Conservation (phyloP, 2,888 invertebrate genomes). For the Leptinotarsa peninsularis region DNA sequence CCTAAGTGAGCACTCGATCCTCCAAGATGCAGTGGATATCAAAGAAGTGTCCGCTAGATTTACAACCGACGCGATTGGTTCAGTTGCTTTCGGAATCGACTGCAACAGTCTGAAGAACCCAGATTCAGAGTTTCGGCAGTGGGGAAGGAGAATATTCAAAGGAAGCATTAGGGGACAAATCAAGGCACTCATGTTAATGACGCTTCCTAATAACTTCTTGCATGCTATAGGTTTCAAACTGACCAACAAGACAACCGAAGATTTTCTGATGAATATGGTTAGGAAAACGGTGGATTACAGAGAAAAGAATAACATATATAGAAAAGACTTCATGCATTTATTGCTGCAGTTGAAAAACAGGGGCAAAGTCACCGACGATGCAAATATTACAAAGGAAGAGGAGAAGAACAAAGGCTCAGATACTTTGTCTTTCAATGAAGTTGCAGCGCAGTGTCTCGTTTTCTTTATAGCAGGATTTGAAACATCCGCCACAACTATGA, state of each 20-base stretch:
- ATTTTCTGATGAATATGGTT: slow-evolving; percentile 66
- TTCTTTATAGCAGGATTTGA: slow-evolving; percentile 52
- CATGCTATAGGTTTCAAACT: slow-evolving; percentile 9
- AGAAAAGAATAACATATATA: slow-evolving; percentile 64
- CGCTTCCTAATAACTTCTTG: no score
- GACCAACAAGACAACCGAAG: slow-evolving; percentile 40
- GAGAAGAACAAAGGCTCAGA: background rate
- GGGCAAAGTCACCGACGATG: slow-evolving; percentile 58
- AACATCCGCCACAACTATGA: slow-evolving; percentile 48
- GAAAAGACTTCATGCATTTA: slow-evolving; percentile 71
- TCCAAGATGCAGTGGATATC: slow-evolving; percentile 43
- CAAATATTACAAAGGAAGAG: slow-evolving; percentile 53
- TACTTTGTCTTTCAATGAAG: slow-evolving; percentile 17
- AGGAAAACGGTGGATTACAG: slow-evolving; percentile 65
- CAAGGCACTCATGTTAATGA: no score
- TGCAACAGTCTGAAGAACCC: slow-evolving; percentile 65
- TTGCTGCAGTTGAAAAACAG: slow-evolving; percentile 66
- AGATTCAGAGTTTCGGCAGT: slow-evolving; percentile 65
- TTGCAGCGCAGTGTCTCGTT: slow-evolving; percentile 43
- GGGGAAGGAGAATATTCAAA: slow-evolving; percentile 45
- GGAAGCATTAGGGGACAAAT: no score
- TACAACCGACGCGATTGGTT: slow-evolving; percentile 71
- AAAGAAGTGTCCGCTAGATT: slow-evolving; percentile 69
- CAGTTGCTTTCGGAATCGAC: slow-evolving; percentile 71
- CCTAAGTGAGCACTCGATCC: slow-evolving; percentile 34